Base-by-base conservation (phyloP, 2,113 vertebrate species). In the Platysternon megacephalum region DNA sequence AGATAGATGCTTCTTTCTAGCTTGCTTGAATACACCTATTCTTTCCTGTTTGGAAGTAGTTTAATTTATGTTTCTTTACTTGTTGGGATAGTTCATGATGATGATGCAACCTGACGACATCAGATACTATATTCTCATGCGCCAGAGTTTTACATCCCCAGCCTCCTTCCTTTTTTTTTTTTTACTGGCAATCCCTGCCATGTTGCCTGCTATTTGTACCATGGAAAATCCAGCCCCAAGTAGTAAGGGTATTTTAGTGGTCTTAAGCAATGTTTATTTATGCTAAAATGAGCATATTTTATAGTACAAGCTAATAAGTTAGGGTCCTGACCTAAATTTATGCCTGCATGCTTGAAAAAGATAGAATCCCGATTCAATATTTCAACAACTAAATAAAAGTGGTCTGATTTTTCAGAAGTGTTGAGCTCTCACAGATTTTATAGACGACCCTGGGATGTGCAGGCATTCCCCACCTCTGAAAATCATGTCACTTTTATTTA, bases 91-190 rank as follows among this genome's bases (percentile, higher is more conserved):
- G 55, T 22, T 78, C 65, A 78, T 49, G 35, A 48, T 28, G 28
- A 12, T 29, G 72, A 52, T 10, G 24, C 16, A 24, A 10, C 28
- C 83, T 10, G 42, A 26, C 21, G 0, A 0, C 42, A 82, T 42
- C 79, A 14, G 0, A 0, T 8, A 9, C 44, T 1, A 0, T 6
- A 2, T 21, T n/a, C 4, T 32, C 49, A 13, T 5, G 5, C 4
- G 52, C 90, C 2, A 1, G 32, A 14, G 1, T 3, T 61, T 21
- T 79, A 46, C 35, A 46, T 32, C n/a, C 28, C 56, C 29, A 0
- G 3, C 14, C 9, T 29, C n/a, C 6, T 14, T 78, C n/a, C 49
- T 21, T 6, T 49, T 80, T 19, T 14, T 19, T 53, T 53, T 53
- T 53, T 8, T 9, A 53, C 39, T 1, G 0, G 22, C 52, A 58